Evolutionary conservation across 2,797 vertebrate genomes (phyloP).

Genomic region (Chiloscyllium punctatum): DNA sequence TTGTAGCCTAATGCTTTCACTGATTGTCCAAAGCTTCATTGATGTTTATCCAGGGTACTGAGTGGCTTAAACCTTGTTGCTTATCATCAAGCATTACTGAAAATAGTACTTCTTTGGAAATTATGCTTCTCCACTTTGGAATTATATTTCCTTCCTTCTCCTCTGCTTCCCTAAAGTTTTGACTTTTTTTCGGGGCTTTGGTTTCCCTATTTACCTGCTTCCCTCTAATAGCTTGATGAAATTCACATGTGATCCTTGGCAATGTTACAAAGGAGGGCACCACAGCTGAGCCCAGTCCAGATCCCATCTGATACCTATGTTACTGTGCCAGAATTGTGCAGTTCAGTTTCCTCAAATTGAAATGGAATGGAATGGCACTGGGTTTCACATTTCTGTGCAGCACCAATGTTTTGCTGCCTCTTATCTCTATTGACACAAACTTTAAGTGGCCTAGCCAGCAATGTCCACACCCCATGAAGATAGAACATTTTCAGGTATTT

Average conservation of each 20-base stretch:
- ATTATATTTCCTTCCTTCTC: background rate
- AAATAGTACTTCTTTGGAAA: background rate
- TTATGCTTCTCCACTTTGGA: background rate
- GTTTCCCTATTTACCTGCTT: background rate
- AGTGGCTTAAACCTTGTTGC: background rate
- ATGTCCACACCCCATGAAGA: too few species aligned
- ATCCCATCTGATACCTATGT: background rate
- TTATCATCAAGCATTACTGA: background rate
- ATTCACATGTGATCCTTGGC: background rate
- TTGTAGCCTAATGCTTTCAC: background rate
- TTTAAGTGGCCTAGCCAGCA: too few species aligned
- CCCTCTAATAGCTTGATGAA: background rate
- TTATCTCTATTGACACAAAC: too few species aligned
- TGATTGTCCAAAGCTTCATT: background rate
- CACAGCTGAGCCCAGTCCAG: background rate
- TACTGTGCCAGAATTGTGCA: background rate
- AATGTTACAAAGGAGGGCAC: background rate
- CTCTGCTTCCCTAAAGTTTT: background rate
- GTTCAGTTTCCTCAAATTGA: background rate
- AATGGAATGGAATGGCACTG: background rate
- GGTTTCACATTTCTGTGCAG: background rate
- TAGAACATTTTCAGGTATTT: background rate
- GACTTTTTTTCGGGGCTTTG: background rate
- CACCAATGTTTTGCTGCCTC: background rate
- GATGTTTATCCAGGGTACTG: background rate